Conservation (phyloP, 2,888 invertebrate species). For the Diachrysia chrysitis region DNA sequence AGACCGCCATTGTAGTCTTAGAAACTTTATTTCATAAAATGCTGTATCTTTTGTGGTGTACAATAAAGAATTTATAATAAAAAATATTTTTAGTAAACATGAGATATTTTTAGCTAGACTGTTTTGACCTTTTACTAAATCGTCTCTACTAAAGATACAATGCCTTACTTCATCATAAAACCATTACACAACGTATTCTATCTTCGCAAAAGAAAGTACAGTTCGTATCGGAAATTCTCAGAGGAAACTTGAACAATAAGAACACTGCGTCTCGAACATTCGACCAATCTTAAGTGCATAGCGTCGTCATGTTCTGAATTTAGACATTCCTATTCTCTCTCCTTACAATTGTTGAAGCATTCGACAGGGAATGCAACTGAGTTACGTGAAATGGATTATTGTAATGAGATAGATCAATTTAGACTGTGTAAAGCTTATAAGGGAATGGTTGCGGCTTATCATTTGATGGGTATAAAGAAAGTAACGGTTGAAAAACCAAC, state of each 20-base stretch:
- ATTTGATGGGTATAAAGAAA: not conserved
- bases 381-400: constrained; percentile 28
- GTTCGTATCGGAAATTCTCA: constrained; percentile 53
- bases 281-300: constrained; percentile 74
- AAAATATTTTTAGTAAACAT: too few species aligned
- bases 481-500: too few species aligned
- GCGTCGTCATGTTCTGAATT: constrained; percentile 71
- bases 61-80: too few species aligned
- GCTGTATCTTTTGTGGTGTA: too few species aligned
- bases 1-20: too few species aligned
- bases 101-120: too few species aligned
- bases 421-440: constrained; percentile 6
- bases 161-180: constrained; percentile 5
- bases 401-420: not conserved
- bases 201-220: constrained; percentile 33
- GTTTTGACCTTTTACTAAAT: not conserved
- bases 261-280: constrained; percentile 67
- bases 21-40: too few species aligned
- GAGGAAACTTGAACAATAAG: constrained; percentile 64
- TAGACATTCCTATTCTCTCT: constrained; percentile 61
- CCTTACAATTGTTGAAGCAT: constrained; percentile 46
- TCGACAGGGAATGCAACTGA: constrained; percentile 49
- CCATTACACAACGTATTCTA: constrained; percentile 31
- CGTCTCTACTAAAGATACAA: not conserved
- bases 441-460: not conserved